Percentiles rank a stretch among this genome's conserved stretches.
These are phyloP conservation scores for Tridacna gigas DNA, from an alignment of 2,888 invertebrate genomes.

Conservation along the genomic window DNA sequence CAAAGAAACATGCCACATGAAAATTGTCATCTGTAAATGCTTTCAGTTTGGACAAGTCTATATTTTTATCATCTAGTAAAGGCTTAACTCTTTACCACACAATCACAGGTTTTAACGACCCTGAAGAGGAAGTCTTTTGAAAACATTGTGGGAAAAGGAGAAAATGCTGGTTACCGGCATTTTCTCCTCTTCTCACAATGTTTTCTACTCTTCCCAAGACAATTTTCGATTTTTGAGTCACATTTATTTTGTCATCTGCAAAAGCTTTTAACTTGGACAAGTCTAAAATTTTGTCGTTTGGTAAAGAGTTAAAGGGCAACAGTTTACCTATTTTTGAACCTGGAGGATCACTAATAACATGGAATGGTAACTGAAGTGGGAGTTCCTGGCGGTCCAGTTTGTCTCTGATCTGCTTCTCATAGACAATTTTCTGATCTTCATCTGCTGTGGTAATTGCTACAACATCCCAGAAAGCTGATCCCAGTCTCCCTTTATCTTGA, in stretches of 20 bases:
- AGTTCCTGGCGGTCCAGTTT: conserved; percentile 80
- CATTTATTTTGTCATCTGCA: neutral
- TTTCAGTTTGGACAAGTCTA: no score
- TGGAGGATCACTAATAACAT: conserved; percentile 85
- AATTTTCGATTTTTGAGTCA: neutral
- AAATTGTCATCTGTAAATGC: no score
- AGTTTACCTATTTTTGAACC: conserved; percentile 83
- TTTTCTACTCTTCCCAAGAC: neutral
- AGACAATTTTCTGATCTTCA: conserved; percentile 83
- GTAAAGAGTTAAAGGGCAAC: neutral
- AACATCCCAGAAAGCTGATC: conserved; percentile 83
- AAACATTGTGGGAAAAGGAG: conserved; percentile 1
- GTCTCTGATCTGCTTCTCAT: conserved; percentile 81
- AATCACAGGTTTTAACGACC: neutral
- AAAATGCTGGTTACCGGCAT: conserved; percentile 12
- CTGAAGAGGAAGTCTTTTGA: no score
- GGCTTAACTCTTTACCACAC: no score
- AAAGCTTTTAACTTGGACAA: neutral
- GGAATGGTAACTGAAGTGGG: conserved; percentile 80
- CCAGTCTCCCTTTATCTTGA: conserved; percentile 50
- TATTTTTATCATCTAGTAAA: no score
- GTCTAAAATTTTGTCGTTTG: neutral
- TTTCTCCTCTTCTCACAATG: no score
- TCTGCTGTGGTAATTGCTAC: conserved; percentile 85
- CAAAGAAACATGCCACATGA: no score